Evolutionary conservation across 1,140 invertebrate species (phyloP).

Genomic region (Sycophaga agraensis): DNA sequence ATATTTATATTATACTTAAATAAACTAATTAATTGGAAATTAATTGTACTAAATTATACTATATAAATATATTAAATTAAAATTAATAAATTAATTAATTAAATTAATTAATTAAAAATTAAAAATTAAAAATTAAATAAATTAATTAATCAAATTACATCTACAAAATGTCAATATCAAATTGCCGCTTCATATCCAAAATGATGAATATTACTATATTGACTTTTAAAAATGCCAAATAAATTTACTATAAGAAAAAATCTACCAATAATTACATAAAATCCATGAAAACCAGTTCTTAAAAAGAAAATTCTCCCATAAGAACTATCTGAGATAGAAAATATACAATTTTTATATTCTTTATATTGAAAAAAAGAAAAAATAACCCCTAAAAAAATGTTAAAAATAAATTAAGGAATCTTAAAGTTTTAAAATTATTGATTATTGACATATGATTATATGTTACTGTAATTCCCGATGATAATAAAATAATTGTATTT

Average conservation of each 20-base stretch:
- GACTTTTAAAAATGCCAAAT: slow-evolving; percentile 53
- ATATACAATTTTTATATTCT: slow-evolving; percentile 57
- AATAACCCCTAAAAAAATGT: not conserved
- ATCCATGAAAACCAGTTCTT: slow-evolving; percentile 71
- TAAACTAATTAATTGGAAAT: not conserved
- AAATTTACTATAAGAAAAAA: slow-evolving; percentile 60
- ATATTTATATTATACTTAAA: not conserved
- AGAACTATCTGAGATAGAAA: slow-evolving; percentile 62
- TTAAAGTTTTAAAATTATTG: not conserved
- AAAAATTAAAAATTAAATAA: slow-evolving; percentile 70
- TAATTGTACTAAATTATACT: too few relatives aligned
- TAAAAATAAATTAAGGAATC: not conserved
- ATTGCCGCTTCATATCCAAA: slow-evolving; percentile 70
- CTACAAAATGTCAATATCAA: slow-evolving; percentile 77
- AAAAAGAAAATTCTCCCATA: slow-evolving; percentile 72
- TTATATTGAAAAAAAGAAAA: slow-evolving; percentile 11
- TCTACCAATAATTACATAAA: slow-evolving; percentile 69
- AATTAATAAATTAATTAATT: too few relatives aligned
- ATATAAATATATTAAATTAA: not conserved
- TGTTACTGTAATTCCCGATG: not conserved
- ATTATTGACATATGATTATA: not conserved
- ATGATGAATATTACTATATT: slow-evolving; percentile 65
- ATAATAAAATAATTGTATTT: slow-evolving; percentile 3
- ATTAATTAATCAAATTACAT: slow-evolving; percentile 73
- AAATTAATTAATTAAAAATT: too few relatives aligned